Conservation (phyloP, 35 echinoderm and acorn worm genomes). For the Strongylocentrotus purpuratus region DNA sequence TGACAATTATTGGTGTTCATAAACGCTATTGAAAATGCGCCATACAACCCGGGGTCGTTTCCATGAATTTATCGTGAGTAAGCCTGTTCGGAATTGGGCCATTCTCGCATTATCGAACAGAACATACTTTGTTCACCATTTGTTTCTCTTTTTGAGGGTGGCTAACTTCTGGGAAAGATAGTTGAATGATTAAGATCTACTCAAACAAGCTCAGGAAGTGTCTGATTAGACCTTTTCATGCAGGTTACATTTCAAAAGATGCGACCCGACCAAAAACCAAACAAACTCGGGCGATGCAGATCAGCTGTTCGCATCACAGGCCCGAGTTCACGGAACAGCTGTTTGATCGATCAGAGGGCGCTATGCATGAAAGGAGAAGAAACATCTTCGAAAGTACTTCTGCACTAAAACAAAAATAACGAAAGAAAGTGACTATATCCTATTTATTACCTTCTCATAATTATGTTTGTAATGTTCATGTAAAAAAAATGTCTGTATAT, state of each 20-base stretch:
- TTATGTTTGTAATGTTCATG: too few species aligned
- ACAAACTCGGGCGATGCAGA: not conserved
- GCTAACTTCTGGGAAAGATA: not conserved
- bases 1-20: not conserved
- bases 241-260: not conserved
- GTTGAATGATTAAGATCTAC: not conserved
- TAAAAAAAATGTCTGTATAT: too few species aligned
- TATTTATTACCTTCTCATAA: too few species aligned
- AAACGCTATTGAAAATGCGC: not conserved
- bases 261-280: not conserved
- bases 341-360: not conserved
- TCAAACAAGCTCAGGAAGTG: not conserved
- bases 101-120: not conserved
- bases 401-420: too few species aligned
- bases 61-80: not conserved
- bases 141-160: not conserved
- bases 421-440: too few species aligned
- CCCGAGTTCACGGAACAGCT: not conserved
- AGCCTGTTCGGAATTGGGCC: not conserved
- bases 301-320: not conserved
- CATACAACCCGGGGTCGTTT: not conserved
- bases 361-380: not conserved
- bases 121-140: not conserved
- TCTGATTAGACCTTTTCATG: not conserved
- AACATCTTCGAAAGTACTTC: not conserved